These are phyloP conservation scores for Toxonevra muliebris DNA, from an alignment of 2,888 invertebrate species.

Conservation along the genomic window DNA sequence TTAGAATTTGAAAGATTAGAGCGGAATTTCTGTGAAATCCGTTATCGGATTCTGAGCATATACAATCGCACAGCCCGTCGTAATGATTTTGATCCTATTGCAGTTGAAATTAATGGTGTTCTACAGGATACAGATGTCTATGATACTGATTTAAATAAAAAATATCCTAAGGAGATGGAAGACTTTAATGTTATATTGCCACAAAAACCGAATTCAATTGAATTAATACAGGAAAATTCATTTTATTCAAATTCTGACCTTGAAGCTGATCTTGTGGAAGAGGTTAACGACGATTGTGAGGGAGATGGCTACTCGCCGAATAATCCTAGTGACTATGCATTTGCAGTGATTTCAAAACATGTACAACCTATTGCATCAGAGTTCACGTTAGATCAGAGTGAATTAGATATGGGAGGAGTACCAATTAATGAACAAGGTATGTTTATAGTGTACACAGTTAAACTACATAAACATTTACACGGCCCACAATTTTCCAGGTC, in stretches of 20 bases:
- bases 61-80: conserved; percentile 32
- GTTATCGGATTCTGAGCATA: conserved; percentile 39
- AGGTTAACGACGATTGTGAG: conserved; percentile 25
- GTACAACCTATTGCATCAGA: neutral
- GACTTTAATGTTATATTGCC: neutral
- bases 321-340: neutral
- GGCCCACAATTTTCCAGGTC: too few relatives aligned
- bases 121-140: conserved; percentile 30
- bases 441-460: neutral
- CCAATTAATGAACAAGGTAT: conserved; percentile 34
- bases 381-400: conserved; percentile 13
- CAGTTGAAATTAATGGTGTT: conserved; percentile 34
- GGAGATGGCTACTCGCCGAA: neutral
- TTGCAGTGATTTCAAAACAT: neutral
- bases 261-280: conserved; percentile 38
- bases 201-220: neutral
- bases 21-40: conserved; percentile 33
- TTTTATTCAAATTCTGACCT: neutral
- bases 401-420: conserved; percentile 28
- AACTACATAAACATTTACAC: neutral
- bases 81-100: conserved; percentile 24
- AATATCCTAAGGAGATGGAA: neutral
- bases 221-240: neutral
- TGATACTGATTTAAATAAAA: neutral
- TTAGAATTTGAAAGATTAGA: conserved; percentile 46